These are phyloP conservation scores for Germaria angustata DNA, from an alignment of 2,888 invertebrate species.

Conservation along the genomic window DNA sequence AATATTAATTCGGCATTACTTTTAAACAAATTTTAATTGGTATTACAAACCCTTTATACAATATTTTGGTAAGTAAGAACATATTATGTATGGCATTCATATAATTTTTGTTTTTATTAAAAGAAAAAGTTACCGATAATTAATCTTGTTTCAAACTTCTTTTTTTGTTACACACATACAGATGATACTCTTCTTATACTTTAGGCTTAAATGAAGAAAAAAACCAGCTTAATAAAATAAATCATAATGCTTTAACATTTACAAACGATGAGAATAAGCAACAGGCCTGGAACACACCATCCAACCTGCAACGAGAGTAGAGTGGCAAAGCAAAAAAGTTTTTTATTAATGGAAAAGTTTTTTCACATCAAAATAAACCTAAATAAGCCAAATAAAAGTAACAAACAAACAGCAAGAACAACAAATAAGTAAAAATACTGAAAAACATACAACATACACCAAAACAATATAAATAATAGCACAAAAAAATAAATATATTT, in stretches of 20 bases:
- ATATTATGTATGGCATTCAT: not conserved
- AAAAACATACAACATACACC: constrained; percentile 25
- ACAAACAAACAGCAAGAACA: constrained; percentile 47
- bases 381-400: constrained; percentile 66
- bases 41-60: not conserved
- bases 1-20: no score
- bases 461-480: constrained; percentile 5
- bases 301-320: not conserved
- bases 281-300: constrained; percentile 32
- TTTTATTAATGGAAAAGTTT: constrained; percentile 67
- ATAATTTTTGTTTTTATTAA: not conserved
- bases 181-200: constrained; percentile 20
- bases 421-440: constrained; percentile 48
- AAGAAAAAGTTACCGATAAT: constrained; percentile 58
- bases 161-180: not conserved
- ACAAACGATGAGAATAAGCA: constrained; percentile 52
- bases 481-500: not conserved
- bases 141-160: constrained; percentile 62
- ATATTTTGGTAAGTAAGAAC: not conserved
- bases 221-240: constrained; percentile 28
- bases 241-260: constrained; percentile 43
- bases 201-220: not conserved
- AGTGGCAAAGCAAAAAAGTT: constrained; percentile 46
- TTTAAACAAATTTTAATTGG: no score
- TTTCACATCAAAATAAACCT: constrained; percentile 66